Conservation (phyloP, 64 coral and sea anemone species). For the Porites lutea region DNA sequence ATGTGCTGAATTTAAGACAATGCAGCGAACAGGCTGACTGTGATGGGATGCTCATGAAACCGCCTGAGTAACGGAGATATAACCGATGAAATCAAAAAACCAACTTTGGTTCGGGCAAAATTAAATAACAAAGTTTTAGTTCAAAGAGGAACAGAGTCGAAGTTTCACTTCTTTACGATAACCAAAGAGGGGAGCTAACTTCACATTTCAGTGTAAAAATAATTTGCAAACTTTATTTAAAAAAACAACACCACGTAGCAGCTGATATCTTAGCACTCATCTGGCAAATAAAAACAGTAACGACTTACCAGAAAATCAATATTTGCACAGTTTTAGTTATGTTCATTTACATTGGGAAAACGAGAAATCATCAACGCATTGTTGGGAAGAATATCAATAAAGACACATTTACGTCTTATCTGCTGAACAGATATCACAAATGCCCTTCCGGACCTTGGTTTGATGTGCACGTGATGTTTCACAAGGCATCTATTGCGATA, state of each 20-base stretch:
- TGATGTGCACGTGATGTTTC: slow-evolving; percentile 37
- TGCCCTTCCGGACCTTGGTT: slow-evolving; percentile 33
- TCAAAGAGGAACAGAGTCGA: background rate
- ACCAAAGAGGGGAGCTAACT: background rate
- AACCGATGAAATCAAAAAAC: too few species aligned
- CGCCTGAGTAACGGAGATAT: too few species aligned
- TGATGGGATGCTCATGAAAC: too few species aligned
- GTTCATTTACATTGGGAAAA: slow-evolving; percentile 53
- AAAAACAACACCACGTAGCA: background rate
- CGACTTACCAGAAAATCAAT: slow-evolving; percentile 14
- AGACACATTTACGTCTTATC: slow-evolving; percentile 51
- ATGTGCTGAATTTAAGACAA: too few species aligned
- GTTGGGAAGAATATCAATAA: slow-evolving; percentile 50
- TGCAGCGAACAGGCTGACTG: too few species aligned
- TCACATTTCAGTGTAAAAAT: background rate
- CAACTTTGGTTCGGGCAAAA: background rate
- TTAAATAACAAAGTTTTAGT: background rate
- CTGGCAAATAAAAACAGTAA: slow-evolving; percentile 7
- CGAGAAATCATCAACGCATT: slow-evolving; percentile 48
- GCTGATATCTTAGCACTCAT: slow-evolving; percentile 1
- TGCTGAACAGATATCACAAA: slow-evolving; percentile 28
- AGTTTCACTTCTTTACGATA: slow-evolving; percentile 3
- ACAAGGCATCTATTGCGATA: slow-evolving; percentile 35
- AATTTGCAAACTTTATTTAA: slow-evolving; percentile 6
- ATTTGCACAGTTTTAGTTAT: slow-evolving; percentile 35